Percentiles rank a stretch among this genome's conserved stretches.
These are phyloP conservation scores for Triops cancriformis DNA, from an alignment of 1,140 invertebrate genomes.

Conservation along the genomic window DNA sequence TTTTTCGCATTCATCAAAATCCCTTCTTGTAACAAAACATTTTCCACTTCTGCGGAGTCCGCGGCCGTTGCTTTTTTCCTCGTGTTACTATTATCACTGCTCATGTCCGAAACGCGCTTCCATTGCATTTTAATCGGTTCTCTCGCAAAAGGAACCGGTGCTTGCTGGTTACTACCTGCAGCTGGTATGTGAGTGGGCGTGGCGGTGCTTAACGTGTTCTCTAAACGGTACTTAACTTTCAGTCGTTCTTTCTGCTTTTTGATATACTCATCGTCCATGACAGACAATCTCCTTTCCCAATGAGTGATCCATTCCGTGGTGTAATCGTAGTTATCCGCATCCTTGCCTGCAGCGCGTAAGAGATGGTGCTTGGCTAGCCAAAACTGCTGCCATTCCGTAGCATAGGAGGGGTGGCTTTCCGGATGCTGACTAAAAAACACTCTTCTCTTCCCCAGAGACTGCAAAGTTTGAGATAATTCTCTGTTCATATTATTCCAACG, in stretches of 20 bases:
- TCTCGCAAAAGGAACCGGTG: neutral
- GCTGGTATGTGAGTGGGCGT: conserved; percentile 28
- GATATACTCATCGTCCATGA: conserved; percentile 59
- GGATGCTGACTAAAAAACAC: conserved; percentile 70
- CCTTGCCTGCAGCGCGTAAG: conserved; percentile 60
- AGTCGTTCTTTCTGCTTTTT: conserved; percentile 48
- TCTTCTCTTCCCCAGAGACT: conserved; percentile 44
- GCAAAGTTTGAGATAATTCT: neutral
- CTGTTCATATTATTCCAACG: conserved; percentile 22
- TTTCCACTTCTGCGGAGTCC: too few relatives aligned
- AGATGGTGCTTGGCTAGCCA: conserved; percentile 74
- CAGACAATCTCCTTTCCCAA: conserved; percentile 69
- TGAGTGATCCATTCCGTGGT: conserved; percentile 77
- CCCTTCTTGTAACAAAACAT: too few relatives aligned
- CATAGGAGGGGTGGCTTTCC: conserved; percentile 73
- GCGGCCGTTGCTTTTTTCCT: too few relatives aligned
- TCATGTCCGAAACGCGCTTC: too few relatives aligned
- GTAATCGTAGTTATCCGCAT: conserved; percentile 67
- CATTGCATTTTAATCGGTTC: conserved; percentile 20
- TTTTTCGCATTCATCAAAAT: too few relatives aligned
- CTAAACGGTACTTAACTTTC: conserved; percentile 39
- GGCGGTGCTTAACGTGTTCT: too few relatives aligned
- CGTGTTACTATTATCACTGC: too few relatives aligned
- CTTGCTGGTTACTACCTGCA: neutral
- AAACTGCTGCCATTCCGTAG: conserved; percentile 77